Evolutionary conservation across 2,113 vertebrate genomes (phyloP).

Genomic region (Procavia capensis): DNA sequence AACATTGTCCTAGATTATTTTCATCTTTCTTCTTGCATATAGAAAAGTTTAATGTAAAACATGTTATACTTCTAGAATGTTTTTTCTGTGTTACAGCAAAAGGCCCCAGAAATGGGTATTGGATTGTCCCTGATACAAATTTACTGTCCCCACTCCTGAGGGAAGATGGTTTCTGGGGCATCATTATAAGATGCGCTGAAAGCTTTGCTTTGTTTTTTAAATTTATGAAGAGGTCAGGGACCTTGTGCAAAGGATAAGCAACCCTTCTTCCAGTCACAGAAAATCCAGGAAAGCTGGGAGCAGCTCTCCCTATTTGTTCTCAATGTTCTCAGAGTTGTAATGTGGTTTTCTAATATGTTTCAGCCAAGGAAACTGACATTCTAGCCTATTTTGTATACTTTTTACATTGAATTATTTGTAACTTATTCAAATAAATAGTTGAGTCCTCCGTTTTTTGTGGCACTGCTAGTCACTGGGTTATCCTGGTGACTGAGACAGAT

Average conservation of each 20-base stretch:
- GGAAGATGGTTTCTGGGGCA: not conserved
- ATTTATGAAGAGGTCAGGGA: slow-evolving; percentile 8
- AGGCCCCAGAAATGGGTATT: not conserved
- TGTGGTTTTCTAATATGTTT: slow-evolving; percentile 10
- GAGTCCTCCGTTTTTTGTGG: not conserved
- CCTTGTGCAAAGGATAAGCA: not conserved
- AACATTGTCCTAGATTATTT: slow-evolving; percentile 39
- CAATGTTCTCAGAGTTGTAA: slow-evolving; percentile 1
- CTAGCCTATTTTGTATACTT: not conserved
- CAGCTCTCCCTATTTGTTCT: not conserved
- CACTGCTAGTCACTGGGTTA: not conserved
- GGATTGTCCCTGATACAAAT: not conserved
- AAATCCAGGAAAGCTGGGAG: not conserved
- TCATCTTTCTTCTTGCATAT: not conserved
- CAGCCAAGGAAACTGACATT: slow-evolving; percentile 21
- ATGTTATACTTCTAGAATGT: slow-evolving; percentile 22
- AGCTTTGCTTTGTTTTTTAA: slow-evolving; percentile 19
- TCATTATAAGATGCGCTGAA: not conserved
- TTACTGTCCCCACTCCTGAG: not conserved
- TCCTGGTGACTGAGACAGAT: not conserved
- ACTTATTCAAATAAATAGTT: slow-evolving; percentile 45
- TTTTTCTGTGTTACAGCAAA: slow-evolving; percentile 15
- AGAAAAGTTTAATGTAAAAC: not conserved
- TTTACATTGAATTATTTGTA: not conserved
- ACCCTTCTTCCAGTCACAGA: slow-evolving; percentile 15